phyloP scores from a whole-genome alignment of 2,113 vertebrate species.

The Odontesthes bonariensis region DNA sequence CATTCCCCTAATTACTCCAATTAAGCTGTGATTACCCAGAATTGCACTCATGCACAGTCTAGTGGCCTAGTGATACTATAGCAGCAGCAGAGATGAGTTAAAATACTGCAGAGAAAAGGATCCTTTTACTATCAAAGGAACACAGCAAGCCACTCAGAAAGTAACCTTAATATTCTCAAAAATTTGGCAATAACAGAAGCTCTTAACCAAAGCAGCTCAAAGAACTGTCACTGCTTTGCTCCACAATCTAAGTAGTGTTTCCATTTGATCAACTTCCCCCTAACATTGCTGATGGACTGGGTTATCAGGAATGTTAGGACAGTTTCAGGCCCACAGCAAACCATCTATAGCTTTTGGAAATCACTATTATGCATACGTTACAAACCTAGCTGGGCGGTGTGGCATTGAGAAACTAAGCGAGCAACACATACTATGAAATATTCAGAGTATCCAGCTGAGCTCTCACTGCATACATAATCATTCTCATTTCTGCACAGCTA shows the following conservation, averaged over 20 bases:
- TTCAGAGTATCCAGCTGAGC: slow-evolving; percentile 83
- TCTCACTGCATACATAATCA: slow-evolving; percentile 84
- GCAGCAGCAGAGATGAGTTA: slow-evolving; percentile 70
- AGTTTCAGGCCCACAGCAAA: slow-evolving; percentile 52
- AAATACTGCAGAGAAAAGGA: slow-evolving; percentile 43
- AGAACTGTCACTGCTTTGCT: slow-evolving; percentile 2
- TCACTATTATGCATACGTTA: slow-evolving; percentile 70
- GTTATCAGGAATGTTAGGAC: slow-evolving; percentile 18
- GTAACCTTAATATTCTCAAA: not conserved
- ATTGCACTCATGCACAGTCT: slow-evolving; percentile 78
- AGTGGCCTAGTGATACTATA: slow-evolving; percentile 68
- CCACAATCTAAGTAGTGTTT: slow-evolving; percentile 25
- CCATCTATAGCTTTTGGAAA: slow-evolving; percentile 56
- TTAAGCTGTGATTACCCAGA: slow-evolving; percentile 84
- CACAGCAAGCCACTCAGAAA: not conserved
- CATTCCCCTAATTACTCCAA: slow-evolving; percentile 83
- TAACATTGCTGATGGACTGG: not conserved
- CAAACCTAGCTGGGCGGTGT: slow-evolving; percentile 68
- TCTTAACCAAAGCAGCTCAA: not conserved
- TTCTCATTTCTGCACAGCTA: slow-evolving; percentile 78
- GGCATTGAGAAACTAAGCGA: slow-evolving; percentile 74
- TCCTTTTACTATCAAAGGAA: slow-evolving; percentile 15
- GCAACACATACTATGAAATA: slow-evolving; percentile 83
- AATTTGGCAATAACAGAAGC: not conserved
- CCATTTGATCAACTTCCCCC: slow-evolving; percentile 27